phyloP scores from a whole-genome alignment of 2,113 vertebrate genomes.

The Siniperca chuatsi region DNA sequence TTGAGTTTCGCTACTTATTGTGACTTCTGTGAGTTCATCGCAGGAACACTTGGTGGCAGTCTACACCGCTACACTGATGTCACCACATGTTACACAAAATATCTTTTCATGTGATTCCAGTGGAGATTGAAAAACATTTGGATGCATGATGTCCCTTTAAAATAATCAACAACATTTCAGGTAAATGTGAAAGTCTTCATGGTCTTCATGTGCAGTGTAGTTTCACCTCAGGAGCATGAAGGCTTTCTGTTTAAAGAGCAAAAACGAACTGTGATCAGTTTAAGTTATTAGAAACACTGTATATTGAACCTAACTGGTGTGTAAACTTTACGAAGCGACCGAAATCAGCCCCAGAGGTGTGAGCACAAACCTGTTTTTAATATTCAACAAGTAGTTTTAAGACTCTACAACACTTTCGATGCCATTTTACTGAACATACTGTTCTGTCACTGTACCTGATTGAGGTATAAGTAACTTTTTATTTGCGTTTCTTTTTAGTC shows the following conservation, averaged over 20 bases:
- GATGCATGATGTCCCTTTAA: neutral
- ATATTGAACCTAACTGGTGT: neutral
- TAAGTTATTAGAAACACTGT: neutral
- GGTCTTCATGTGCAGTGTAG: too few relatives aligned
- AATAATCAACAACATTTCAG: neutral
- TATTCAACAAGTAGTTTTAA: neutral
- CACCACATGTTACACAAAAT: neutral
- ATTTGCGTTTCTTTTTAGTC: neutral
- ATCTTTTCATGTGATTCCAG: neutral
- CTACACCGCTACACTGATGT: neutral
- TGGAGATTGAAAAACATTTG: neutral
- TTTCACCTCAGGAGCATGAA: neutral
- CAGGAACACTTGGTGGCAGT: slow-evolving; percentile 48
- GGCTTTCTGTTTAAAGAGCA: neutral
- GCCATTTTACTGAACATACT: neutral
- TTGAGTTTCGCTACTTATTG: slow-evolving; percentile 10
- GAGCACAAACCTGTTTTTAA: neutral
- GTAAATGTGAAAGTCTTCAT: neutral
- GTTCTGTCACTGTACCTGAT: neutral
- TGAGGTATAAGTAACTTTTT: neutral
- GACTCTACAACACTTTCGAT: neutral
- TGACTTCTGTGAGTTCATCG: slow-evolving; percentile 34
- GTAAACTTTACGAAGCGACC: neutral
- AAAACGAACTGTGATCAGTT: neutral
- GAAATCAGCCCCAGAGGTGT: neutral